phyloP scores from a whole-genome alignment of 1,140 invertebrate species.

The Harlomillsia oculata region DNA sequence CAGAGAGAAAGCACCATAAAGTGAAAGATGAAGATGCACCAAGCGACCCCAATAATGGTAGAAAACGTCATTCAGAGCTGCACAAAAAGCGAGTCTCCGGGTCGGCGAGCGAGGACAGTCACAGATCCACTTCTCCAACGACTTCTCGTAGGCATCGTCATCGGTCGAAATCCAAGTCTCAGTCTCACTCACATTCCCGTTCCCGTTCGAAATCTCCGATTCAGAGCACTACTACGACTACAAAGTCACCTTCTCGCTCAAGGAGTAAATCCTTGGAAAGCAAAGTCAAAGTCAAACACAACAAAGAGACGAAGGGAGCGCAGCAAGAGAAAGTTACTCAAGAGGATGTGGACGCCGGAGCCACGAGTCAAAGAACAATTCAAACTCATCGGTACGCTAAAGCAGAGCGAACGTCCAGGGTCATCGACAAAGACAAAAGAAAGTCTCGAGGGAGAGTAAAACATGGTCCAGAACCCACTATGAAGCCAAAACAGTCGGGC shows the following conservation, averaged over 20 bases:
- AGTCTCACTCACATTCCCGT: constrained; percentile 14
- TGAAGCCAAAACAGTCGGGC: too few species aligned
- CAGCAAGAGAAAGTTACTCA: constrained; percentile 2
- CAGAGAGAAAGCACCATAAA: neutral
- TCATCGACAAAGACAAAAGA: neutral
- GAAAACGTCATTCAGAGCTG: neutral
- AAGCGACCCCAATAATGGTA: neutral
- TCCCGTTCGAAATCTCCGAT: neutral
- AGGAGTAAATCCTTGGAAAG: constrained; percentile 2
- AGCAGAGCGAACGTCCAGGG: too few species aligned
- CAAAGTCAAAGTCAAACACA: neutral
- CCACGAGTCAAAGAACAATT: neutral
- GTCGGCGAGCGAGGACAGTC: neutral
- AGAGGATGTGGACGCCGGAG: neutral
- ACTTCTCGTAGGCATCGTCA: too few species aligned
- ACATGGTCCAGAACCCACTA: too few species aligned
- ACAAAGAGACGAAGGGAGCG: neutral
- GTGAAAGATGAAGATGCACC: constrained; percentile 7
- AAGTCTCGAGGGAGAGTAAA: too few species aligned
- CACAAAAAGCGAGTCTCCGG: neutral
- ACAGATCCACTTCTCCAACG: neutral
- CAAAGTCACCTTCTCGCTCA: constrained; percentile 1
- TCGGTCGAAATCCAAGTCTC: constrained; percentile 6
- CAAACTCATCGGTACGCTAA: too few species aligned
- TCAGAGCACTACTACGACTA: neutral